phyloP scores from a whole-genome alignment of 2,113 vertebrate genomes.

The Elephas maximus region DNA sequence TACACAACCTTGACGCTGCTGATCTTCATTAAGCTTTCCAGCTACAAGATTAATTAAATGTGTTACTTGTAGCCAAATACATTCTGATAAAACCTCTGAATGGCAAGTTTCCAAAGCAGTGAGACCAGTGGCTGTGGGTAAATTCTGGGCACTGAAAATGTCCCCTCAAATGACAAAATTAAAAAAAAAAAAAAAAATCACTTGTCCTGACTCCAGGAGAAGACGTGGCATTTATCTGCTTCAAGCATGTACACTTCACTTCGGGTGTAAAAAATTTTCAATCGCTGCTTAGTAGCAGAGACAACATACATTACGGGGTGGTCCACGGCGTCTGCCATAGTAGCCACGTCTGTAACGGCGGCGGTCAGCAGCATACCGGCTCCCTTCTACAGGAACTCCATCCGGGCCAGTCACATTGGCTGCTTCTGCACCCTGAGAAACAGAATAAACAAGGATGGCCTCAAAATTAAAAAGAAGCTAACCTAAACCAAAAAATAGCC shows the following conservation, averaged over 20 bases:
- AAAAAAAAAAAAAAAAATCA: background rate
- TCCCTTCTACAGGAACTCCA: constrained; percentile 96
- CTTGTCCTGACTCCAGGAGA: background rate
- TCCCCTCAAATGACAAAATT: background rate
- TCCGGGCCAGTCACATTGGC: constrained; percentile 97
- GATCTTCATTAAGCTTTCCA: background rate
- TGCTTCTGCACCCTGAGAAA: constrained; percentile 94
- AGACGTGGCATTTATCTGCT: background rate
- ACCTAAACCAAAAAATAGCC: background rate
- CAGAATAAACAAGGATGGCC: background rate
- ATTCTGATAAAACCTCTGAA: background rate
- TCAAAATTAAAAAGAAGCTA: background rate
- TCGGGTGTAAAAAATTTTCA: background rate
- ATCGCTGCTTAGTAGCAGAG: background rate
- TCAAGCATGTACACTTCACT: background rate
- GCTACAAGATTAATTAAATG: background rate
- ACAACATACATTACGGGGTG: constrained; percentile 87
- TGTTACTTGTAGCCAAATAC: background rate
- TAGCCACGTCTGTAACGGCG: constrained; percentile 95
- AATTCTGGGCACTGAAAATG: background rate
- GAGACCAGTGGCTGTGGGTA: background rate
- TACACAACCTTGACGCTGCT: background rate
- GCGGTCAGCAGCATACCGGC: constrained; percentile 96
- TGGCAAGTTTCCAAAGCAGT: background rate
- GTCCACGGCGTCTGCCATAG: constrained; percentile 91